Evolutionary conservation across 1,140 invertebrate genomes (phyloP).

Genomic region (Atopsyche davidsoni): DNA sequence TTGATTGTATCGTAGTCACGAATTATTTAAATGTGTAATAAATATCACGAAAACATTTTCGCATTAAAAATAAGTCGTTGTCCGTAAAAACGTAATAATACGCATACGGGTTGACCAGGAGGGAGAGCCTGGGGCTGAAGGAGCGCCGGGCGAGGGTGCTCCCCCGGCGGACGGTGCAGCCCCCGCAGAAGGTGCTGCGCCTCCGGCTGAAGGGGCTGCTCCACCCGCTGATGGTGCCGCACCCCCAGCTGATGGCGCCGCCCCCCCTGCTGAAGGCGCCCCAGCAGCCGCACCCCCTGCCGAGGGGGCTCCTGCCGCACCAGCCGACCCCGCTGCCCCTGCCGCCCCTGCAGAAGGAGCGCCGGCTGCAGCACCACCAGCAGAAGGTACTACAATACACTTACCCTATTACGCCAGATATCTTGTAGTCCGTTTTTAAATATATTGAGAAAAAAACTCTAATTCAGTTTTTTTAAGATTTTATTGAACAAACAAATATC

Average conservation of each 20-base stretch:
- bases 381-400: slow-evolving; percentile 11
- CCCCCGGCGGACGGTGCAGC: slow-evolving; percentile 30
- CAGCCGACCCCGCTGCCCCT: slow-evolving; percentile 25
- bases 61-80: too few relatives aligned
- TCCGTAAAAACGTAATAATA: too few relatives aligned
- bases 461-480: neutral
- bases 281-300: slow-evolving; percentile 22
- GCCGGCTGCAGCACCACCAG: slow-evolving; percentile 14
- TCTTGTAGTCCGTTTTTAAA: too few relatives aligned
- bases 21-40: too few relatives aligned
- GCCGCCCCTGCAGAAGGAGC: slow-evolving; percentile 28
- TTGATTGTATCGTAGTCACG: too few relatives aligned
- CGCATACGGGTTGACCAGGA: too few relatives aligned
- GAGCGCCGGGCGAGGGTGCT: slow-evolving; percentile 29
- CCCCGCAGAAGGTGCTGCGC: slow-evolving; percentile 25
- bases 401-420: too few relatives aligned
- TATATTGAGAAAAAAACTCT: neutral
- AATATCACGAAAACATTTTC: too few relatives aligned
- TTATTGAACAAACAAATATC: too few relatives aligned
- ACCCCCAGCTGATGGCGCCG: slow-evolving; percentile 6
- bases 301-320: slow-evolving; percentile 14
- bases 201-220: slow-evolving; percentile 16
- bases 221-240: slow-evolving; percentile 22
- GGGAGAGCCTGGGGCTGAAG: slow-evolving; percentile 29
- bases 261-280: slow-evolving; percentile 17